Evolutionary conservation across 2,113 vertebrate species (phyloP).

Genomic region (Arothron firmamentum): DNA sequence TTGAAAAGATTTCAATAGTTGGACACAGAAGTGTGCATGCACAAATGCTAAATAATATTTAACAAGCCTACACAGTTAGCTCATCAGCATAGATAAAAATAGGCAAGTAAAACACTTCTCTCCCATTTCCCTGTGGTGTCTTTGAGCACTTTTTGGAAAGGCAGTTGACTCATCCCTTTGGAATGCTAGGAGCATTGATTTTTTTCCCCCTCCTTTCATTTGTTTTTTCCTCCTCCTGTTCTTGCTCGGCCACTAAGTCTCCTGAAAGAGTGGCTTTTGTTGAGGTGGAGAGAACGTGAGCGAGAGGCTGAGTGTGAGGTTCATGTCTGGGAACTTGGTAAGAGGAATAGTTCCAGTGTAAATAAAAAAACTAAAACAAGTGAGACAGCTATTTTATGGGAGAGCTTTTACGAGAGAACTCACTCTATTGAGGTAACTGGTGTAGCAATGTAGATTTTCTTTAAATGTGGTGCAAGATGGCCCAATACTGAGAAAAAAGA

Average conservation of each 20-base stretch:
- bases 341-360: conserved; percentile 34
- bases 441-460: conserved; percentile 20
- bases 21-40: conserved; percentile 5
- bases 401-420: conserved; percentile 17
- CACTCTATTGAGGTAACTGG: conserved; percentile 21
- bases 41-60: conserved; percentile 1
- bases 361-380: conserved; percentile 29
- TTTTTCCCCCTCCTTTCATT: conserved; percentile 34
- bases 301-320: conserved; percentile 13
- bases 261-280: conserved; percentile 49
- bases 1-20: conserved; percentile 4
- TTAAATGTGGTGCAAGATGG: conserved; percentile 11
- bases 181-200: conserved; percentile 67
- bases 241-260: conserved; percentile 26
- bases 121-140: conserved; percentile 26
- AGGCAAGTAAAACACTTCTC: conserved; percentile 17
- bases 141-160: conserved; percentile 51
- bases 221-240: conserved; percentile 14
- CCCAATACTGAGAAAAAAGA: conserved; percentile 5
- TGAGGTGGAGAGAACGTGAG: conserved; percentile 18
- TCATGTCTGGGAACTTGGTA: conserved; percentile 26
- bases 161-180: conserved; percentile 65
- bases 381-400: conserved; percentile 20
- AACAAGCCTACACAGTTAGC: conserved; percentile 17
- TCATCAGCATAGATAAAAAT: conserved; percentile 26